These are phyloP conservation scores for Parelbella ahira DNA, from an alignment of 2,888 invertebrate species.

Conservation along the genomic window DNA sequence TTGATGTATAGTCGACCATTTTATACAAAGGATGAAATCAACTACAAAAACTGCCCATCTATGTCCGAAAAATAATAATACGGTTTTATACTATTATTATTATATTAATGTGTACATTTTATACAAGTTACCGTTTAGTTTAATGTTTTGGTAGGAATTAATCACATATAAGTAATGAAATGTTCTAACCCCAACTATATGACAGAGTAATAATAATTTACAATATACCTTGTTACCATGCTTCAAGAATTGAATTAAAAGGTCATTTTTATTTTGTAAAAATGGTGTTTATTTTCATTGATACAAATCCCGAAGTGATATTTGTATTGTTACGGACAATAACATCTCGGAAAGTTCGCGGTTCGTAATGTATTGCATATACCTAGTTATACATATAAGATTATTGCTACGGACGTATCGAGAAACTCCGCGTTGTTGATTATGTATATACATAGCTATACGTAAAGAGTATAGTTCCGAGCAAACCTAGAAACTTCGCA, in stretches of 20 bases:
- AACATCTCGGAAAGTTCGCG: too few relatives aligned
- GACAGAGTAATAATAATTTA: slow-evolving; percentile 68
- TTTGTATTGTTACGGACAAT: too few relatives aligned
- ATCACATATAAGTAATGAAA: slow-evolving; percentile 68
- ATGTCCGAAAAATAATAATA: slow-evolving; percentile 56
- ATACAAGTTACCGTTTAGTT: slow-evolving; percentile 78
- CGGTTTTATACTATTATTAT: slow-evolving; percentile 67
- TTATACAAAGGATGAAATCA: slow-evolving; percentile 61
- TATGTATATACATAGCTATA: too few relatives aligned
- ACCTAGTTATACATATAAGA: too few relatives aligned
- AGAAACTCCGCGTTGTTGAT: too few relatives aligned
- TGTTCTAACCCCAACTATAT: slow-evolving; percentile 69
- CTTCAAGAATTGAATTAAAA: slow-evolving; percentile 78
- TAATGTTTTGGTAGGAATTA: slow-evolving; percentile 73
- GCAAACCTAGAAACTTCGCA: too few relatives aligned
- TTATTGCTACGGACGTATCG: too few relatives aligned
- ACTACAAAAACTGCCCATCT: slow-evolving; percentile 62
- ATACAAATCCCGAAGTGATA: too few relatives aligned
- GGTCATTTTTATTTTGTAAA: slow-evolving; percentile 79
- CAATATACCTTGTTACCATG: slow-evolving; percentile 79
- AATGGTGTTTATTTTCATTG: slow-evolving; percentile 52
- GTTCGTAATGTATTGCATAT: too few relatives aligned
- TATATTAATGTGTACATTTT: slow-evolving; percentile 71
- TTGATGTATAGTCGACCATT: slow-evolving; percentile 63
- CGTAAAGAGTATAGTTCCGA: too few relatives aligned